Conservation (phyloP, 2,113 vertebrate genomes). For the Melanerpes aurifrons region DNA sequence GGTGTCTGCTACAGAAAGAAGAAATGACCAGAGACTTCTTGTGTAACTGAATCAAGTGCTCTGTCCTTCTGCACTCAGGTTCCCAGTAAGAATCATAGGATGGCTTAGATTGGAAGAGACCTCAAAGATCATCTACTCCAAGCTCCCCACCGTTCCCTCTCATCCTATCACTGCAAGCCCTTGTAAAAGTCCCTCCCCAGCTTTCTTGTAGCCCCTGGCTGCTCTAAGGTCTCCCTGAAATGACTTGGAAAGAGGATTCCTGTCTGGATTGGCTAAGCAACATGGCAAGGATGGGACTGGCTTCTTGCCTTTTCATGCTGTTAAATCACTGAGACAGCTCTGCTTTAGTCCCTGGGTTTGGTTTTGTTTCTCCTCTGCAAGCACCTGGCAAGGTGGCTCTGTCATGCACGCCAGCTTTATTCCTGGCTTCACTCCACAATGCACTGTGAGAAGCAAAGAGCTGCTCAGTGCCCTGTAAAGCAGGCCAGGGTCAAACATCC, state of each 20-base stretch:
- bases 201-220: too few species aligned
- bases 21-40: not conserved
- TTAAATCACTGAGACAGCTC: not conserved
- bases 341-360: not conserved
- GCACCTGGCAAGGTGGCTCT: not conserved
- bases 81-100: not conserved
- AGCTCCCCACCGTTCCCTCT: too few species aligned
- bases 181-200: too few species aligned
- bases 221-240: too few species aligned
- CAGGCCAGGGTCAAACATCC: not conserved
- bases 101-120: too few species aligned
- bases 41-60: not conserved
- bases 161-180: too few species aligned
- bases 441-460: not conserved
- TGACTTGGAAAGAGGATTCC: not conserved
- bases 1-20: too few species aligned
- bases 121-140: too few species aligned
- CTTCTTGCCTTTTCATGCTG: not conserved
- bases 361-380: not conserved
- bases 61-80: not conserved
- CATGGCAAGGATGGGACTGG: not conserved
- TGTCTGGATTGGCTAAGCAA: not conserved
- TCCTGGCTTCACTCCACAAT: not conserved
- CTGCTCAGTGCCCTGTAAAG: not conserved
- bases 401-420: rapidly evolving